Evolutionary conservation across 1,140 invertebrate genomes (phyloP).

Genomic region (Drosophila cardini): DNA sequence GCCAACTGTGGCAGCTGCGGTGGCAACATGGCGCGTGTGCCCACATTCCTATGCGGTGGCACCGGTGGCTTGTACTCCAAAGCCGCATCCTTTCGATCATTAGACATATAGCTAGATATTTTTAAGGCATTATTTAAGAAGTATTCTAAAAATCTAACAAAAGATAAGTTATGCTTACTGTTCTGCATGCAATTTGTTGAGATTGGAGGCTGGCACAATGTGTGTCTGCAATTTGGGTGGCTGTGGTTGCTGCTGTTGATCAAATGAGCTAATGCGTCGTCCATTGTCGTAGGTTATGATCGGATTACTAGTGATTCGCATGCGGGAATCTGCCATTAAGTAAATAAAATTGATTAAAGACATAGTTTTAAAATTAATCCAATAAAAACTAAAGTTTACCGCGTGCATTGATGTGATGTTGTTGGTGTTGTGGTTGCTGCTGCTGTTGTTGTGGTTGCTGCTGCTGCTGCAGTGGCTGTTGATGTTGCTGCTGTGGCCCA

Average conservation of each 20-base stretch:
- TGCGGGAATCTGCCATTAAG: constrained; percentile 77
- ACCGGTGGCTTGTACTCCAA: constrained; percentile 91
- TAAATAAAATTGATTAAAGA: neutral
- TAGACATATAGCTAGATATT: constrained; percentile 88
- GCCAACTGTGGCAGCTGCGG: constrained; percentile 52
- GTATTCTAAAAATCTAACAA: neutral
- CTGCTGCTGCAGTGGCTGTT: constrained; percentile 26
- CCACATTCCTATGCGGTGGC: constrained; percentile 92
- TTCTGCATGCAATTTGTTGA: constrained; percentile 83
- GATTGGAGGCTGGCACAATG: constrained; percentile 70
- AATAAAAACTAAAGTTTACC: constrained; percentile 38
- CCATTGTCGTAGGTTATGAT: constrained; percentile 87
- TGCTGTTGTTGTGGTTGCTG: neutral
- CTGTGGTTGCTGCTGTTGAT: constrained; percentile 89
- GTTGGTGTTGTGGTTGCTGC: constrained; percentile 19
- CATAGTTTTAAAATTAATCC: neutral
- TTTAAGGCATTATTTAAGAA: neutral
- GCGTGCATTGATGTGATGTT: constrained; percentile 55
- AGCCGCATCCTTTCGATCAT: constrained; percentile 84
- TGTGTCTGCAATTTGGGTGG: constrained; percentile 86
- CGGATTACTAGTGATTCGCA: constrained; percentile 92
- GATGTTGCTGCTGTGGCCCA: constrained; percentile 30
- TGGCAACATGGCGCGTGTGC: constrained; percentile 64
- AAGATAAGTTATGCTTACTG: constrained; percentile 48
- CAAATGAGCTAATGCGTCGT: constrained; percentile 86